These are phyloP conservation scores for Netelia inedita DNA, from an alignment of 2,888 invertebrate genomes.

Conservation along the genomic window DNA sequence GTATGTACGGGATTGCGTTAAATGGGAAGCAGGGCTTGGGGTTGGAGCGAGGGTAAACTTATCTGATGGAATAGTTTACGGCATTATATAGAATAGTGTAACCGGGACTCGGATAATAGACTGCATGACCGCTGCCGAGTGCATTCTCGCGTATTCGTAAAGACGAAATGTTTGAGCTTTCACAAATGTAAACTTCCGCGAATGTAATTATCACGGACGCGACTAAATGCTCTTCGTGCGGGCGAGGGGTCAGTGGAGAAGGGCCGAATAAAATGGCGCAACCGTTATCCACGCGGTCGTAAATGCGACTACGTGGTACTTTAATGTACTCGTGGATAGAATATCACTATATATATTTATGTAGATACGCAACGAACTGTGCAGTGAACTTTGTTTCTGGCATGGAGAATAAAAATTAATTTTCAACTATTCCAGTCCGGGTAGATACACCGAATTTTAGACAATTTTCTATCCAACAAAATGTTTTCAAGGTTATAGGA, in stretches of 20 bases:
- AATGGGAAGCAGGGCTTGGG: not conserved
- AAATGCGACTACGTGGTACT: constrained; percentile 21
- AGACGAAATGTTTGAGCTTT: constrained; percentile 45
- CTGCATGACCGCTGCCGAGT: constrained; percentile 58
- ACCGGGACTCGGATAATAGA: constrained; percentile 13
- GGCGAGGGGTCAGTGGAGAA: not conserved
- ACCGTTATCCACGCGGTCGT: constrained; percentile 22
- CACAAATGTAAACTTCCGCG: constrained; percentile 72
- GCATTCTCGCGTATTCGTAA: constrained; percentile 70
- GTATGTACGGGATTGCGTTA: not conserved
- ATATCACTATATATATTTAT: constrained; percentile 34
- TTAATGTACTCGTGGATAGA: constrained; percentile 4
- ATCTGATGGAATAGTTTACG: not conserved
- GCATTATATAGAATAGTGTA: not conserved
- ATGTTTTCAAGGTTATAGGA: too few species aligned
- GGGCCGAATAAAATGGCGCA: constrained; percentile 34
- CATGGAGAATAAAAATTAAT: too few species aligned
- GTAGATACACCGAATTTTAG: too few species aligned
- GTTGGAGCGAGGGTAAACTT: not conserved
- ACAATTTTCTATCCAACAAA: too few species aligned
- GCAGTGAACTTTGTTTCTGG: too few species aligned
- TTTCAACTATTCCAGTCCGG: too few species aligned
- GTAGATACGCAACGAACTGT: not conserved
- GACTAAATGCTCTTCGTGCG: not conserved
- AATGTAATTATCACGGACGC: constrained; percentile 72